A percentile compares a stretch with the other conserved stretches of the same genome.
phyloP scores from a whole-genome alignment of 2,797 vertebrate genomes.

The Remorina albescens region DNA sequence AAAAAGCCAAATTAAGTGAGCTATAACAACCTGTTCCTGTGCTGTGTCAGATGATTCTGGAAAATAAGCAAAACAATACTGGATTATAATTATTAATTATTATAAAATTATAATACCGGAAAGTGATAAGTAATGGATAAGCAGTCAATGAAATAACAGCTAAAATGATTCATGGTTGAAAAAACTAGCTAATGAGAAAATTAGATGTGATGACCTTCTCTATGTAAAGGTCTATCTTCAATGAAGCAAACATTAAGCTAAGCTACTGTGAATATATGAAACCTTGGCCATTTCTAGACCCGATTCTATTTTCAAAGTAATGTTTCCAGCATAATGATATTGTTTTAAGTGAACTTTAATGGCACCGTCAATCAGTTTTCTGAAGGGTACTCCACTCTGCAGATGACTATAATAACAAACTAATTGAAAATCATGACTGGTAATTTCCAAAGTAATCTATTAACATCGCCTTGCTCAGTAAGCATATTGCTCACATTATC shows the following conservation, averaged over 20 bases:
- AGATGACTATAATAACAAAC: neutral
- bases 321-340: neutral
- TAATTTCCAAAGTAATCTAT: constrained; percentile 22
- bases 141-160: neutral
- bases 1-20: neutral
- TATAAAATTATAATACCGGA: too few species aligned
- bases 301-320: constrained; percentile 21
- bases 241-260: neutral
- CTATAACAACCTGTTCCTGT: neutral
- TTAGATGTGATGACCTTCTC: constrained; percentile 25
- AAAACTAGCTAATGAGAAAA: constrained; percentile 10
- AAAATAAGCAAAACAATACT: too few species aligned
- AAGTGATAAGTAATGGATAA: neutral
- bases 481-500: neutral
- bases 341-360: constrained; percentile 12
- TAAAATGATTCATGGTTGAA: neutral
- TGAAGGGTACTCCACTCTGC: neutral
- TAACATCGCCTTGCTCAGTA: neutral
- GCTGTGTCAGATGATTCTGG: neutral
- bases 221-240: neutral
- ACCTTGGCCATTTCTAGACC: neutral
- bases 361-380: constrained; percentile 20
- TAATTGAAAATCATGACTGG: constrained; percentile 15
- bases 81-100: too few species aligned
- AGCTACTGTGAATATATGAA: constrained; percentile 6